Evolutionary conservation across 2,888 invertebrate species (phyloP), one percentile per base, ranked within the genome.

Genomic region (Athalia circularis): DNA sequence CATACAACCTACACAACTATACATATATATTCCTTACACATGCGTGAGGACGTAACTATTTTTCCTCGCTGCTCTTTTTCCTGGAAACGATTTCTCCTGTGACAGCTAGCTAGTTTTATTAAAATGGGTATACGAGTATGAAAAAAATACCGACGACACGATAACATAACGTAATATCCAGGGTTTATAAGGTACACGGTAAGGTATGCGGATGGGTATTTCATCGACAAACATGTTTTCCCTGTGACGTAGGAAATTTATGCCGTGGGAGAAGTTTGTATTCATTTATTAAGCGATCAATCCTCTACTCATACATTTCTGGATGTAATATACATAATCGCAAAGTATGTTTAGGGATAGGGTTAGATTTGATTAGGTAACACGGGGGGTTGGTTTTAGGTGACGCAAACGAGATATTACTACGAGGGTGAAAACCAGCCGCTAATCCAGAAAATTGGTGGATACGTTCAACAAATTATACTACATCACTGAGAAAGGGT

Each of bases 211-310:
- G 59, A 7, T 47, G 72, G 45, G 52, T 61, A 61, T 72, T 72
- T 72, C 59, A 72, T 61, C 72, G 64, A 59, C 62, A 75, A 62
- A 75, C 48, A 75, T 75, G 62, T 62, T 62, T 75, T 50, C 75
- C 50, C 61, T 43, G 45, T n/a, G 62, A 50, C 11, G 45, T 15
- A 29, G 62, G 11, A 52, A 48, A 75, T 75, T 75, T 50, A 62
- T 75, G 50, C 29, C 50, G 45, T 29, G 50, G 29, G 50, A 62
- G 5, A 75, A 59, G 45, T 75, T 75, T 62, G 43, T 75, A 75
- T 62, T 75, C 48, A 62, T 75, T 62, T 75, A 57, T 62, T 75
- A 13, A 61, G 13, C 75, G 61, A 75, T 75, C 75, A 75, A 75
- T 75, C 75, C 62, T 64, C 64, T 48, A 43, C 52, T 50, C 9